These are phyloP conservation scores for Drosophila bunnanda DNA, from an alignment of 2,888 invertebrate genomes.

Conservation along the genomic window DNA sequence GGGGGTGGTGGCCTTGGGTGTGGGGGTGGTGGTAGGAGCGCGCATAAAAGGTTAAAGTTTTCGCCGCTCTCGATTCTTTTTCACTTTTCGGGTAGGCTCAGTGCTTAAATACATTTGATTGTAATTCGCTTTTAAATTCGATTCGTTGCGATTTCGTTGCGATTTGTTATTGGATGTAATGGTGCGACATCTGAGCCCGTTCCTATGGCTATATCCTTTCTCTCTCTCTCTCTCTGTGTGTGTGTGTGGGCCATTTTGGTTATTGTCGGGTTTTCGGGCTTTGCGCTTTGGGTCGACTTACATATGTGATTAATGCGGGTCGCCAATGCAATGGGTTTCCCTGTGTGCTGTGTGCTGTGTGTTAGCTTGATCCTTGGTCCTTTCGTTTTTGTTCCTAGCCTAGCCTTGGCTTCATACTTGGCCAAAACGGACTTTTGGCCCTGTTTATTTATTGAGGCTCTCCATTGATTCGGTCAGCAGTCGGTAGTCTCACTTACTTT, in stretches of 20 bases:
- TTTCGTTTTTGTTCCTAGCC: constrained; percentile 35
- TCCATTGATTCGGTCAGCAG: constrained; percentile 47
- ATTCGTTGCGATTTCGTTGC: constrained; percentile 69
- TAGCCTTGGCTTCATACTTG: constrained; percentile 33
- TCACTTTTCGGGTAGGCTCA: constrained; percentile 64
- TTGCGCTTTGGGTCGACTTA: constrained; percentile 50
- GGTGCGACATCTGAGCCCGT: constrained; percentile 75
- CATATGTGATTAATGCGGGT: constrained; percentile 73
- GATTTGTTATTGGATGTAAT: constrained; percentile 80
- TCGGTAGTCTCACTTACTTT: neutral
- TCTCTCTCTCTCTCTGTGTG: constrained; percentile 1
- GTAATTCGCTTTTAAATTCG: constrained; percentile 80
- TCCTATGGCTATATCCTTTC: neutral
- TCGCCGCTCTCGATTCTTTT: constrained; percentile 33
- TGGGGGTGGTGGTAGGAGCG: neutral
- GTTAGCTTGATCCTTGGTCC: constrained; percentile 8
- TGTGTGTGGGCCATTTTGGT: constrained; percentile 31
- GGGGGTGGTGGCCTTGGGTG: neutral
- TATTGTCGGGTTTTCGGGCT: constrained; percentile 41
- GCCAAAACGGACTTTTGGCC: constrained; percentile 10
- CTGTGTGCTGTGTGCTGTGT: constrained; percentile 15
- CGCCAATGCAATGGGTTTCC: constrained; percentile 48
- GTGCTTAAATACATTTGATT: constrained; percentile 79
- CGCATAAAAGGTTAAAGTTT: constrained; percentile 59
- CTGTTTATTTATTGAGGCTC: constrained; percentile 31